A percentile compares a stretch with the other conserved stretches of the same genome.
Conservation (phyloP, 2,113 vertebrate species). For the Gymnogyps californianus region DNA sequence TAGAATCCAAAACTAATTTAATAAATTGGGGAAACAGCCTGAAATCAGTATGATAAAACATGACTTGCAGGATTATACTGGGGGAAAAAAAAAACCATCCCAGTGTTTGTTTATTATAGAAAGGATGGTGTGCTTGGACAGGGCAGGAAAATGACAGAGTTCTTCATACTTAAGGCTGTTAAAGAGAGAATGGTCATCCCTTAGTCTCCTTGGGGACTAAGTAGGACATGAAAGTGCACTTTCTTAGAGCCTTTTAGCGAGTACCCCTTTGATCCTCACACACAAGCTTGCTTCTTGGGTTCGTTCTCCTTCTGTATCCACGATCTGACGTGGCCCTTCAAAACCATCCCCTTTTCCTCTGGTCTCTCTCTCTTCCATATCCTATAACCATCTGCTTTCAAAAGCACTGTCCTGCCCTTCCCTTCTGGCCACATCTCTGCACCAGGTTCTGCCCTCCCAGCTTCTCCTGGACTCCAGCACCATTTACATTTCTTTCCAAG, state of each 20-base stretch:
- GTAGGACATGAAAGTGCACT: not conserved
- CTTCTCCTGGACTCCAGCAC: not conserved
- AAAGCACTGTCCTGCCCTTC: not conserved
- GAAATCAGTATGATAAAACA: not conserved
- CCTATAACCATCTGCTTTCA: not conserved
- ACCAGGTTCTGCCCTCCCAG: not conserved
- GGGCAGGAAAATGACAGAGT: not conserved
- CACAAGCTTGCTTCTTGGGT: not conserved
- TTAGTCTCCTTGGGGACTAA: not conserved
- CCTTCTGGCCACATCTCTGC: not conserved
- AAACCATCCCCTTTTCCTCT: not conserved
- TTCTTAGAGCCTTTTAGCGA: not conserved
- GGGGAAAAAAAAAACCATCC: not conserved
- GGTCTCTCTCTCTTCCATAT: not conserved
- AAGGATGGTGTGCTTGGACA: not conserved
- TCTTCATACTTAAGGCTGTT: not conserved
- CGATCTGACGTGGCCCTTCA: not conserved
- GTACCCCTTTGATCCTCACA: not conserved
- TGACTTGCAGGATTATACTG: not conserved
- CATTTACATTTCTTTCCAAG: not conserved
- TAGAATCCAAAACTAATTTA: not conserved
- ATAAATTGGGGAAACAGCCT: not conserved
- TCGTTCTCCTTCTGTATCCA: not conserved
- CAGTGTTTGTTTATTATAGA: not conserved
- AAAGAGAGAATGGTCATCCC: not conserved